Conservation (phyloP, 2,797 vertebrate species). For the Leucoraja ocellata region DNA sequence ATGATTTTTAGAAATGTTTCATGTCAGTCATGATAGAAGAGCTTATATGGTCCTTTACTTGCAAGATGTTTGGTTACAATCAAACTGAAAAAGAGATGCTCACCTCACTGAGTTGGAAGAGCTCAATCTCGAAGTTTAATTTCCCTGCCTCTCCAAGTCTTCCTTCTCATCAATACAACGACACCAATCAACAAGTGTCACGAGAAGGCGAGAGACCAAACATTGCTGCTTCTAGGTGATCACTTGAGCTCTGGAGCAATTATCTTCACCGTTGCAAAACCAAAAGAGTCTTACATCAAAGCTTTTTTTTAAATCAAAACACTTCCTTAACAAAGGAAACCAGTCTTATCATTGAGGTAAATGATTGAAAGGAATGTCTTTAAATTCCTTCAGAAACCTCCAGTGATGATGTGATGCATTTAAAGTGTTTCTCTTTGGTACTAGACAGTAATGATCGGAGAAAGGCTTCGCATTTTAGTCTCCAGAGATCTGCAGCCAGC, state of each 20-base stretch:
- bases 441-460: neutral
- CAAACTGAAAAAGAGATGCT: slow-evolving; percentile 21
- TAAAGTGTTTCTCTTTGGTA: neutral
- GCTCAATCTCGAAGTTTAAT: neutral
- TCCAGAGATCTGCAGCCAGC: too few relatives aligned
- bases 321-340: neutral
- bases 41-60: neutral
- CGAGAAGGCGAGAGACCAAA: neutral
- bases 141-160: neutral
- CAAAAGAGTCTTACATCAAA: neutral
- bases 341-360: neutral
- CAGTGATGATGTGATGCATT: neutral
- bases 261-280: neutral
- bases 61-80: neutral
- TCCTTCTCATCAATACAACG: neutral
- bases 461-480: neutral
- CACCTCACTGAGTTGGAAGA: neutral
- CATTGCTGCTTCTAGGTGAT: neutral
- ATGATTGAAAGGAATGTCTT: neutral
- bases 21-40: neutral
- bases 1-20: neutral
- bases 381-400: neutral
- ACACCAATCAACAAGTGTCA: neutral
- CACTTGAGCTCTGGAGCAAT: neutral
- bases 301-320: neutral